phyloP scores from a whole-genome alignment of 1,140 invertebrate genomes.

The Drosophila sulfurigaster region DNA sequence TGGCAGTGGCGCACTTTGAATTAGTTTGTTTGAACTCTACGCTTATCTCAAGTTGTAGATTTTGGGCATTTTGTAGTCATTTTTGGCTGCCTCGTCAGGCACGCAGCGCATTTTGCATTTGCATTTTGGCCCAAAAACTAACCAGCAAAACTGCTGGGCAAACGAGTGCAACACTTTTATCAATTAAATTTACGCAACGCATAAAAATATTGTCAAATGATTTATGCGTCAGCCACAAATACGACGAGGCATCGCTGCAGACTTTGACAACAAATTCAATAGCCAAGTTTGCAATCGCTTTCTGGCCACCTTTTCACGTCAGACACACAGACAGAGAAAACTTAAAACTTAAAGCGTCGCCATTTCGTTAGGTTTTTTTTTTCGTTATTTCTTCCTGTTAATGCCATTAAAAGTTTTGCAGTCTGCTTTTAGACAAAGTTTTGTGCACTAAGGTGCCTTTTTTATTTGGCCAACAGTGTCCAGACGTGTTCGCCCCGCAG shows the following conservation, averaged over 20 bases:
- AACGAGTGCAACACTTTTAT: conserved; percentile 62
- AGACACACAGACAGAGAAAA: conserved; percentile 4
- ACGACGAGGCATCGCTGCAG: background rate
- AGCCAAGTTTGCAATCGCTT: conserved; percentile 20
- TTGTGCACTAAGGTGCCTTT: conserved; percentile 73
- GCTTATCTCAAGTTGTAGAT: conserved; percentile 80
- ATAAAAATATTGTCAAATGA: conserved; percentile 54
- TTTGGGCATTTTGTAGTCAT: conserved; percentile 77
- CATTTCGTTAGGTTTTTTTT: conserved; percentile 28
- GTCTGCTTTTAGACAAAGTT: conserved; percentile 68
- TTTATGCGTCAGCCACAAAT: conserved; percentile 27
- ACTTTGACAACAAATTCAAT: conserved; percentile 47
- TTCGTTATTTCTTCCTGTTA: conserved; percentile 52
- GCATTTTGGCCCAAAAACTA: conserved; percentile 38
- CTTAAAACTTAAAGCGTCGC: conserved; percentile 60
- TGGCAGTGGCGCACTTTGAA: conserved; percentile 65
- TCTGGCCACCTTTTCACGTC: conserved; percentile 51
- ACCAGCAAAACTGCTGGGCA: conserved; percentile 8
- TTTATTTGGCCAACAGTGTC: conserved; percentile 73
- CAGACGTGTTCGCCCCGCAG: conserved; percentile 77
- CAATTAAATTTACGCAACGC: conserved; percentile 78
- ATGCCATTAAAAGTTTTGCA: conserved; percentile 83
- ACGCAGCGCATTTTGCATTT: conserved; percentile 61
- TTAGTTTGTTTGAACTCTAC: conserved; percentile 80
- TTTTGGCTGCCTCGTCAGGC: conserved; percentile 46